These are phyloP conservation scores for Darevskia nairensis DNA, from an alignment of 2,797 vertebrate species.

Conservation along the genomic window DNA sequence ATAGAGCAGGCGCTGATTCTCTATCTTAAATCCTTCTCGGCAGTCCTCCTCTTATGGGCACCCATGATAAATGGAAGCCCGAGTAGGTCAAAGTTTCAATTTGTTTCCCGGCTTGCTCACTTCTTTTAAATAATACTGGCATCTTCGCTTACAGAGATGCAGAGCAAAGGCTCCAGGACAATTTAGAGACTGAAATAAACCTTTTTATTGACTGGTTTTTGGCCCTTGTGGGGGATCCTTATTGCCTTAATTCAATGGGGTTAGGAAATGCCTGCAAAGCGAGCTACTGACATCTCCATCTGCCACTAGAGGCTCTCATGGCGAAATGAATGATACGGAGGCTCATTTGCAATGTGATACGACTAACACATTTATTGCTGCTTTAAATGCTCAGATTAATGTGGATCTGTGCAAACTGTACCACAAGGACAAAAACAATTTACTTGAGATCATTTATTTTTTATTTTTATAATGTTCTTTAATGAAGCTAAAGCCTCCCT, in stretches of 20 bases:
- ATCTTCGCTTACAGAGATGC: conserved; percentile 50
- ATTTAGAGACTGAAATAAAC: conserved; percentile 62
- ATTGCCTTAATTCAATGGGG: conserved; percentile 38
- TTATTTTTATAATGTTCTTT: conserved; percentile 79
- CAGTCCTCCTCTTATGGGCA: conserved; percentile 42
- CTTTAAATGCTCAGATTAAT: conserved; percentile 77
- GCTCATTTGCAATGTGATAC: conserved; percentile 55
- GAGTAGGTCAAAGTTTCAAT: conserved; percentile 70
- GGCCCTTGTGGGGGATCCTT: conserved; percentile 32
- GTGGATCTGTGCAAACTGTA: conserved; percentile 70
- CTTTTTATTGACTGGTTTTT: conserved; percentile 48
- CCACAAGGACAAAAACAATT: conserved; percentile 78
- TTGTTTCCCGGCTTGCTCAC: conserved; percentile 63
- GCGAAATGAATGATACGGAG: conserved; percentile 70
- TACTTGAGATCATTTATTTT: conserved; percentile 74
- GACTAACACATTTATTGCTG: conserved; percentile 64
- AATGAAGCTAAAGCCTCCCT: conserved; percentile 80
- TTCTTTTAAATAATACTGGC: conserved; percentile 68
- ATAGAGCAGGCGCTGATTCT: conserved; percentile 72
- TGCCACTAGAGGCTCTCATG: conserved; percentile 67
- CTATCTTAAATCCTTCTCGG: conserved; percentile 72
- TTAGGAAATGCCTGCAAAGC: conserved; percentile 36
- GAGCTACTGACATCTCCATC: conserved; percentile 45
- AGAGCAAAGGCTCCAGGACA: conserved; percentile 48
- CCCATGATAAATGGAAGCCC: conserved; percentile 65